phyloP scores from a whole-genome alignment of 2,888 invertebrate species.

The Scaptomyza tumidula region DNA sequence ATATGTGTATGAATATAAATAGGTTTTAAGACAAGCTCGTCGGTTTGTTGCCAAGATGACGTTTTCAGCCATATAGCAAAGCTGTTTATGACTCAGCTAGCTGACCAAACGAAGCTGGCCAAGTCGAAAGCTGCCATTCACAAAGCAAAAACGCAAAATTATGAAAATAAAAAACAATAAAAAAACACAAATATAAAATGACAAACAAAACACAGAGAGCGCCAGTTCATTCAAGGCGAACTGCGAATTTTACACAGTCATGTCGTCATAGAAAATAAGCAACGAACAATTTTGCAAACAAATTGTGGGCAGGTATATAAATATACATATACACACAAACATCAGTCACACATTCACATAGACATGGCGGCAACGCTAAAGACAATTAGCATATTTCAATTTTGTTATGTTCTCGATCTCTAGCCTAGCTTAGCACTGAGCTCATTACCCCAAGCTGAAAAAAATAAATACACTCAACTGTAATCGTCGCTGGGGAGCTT shows the following conservation, averaged over 20 bases:
- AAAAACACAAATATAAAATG: constrained; percentile 11
- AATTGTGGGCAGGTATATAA: constrained; percentile 44
- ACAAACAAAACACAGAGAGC: constrained; percentile 13
- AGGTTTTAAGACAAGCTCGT: constrained; percentile 26
- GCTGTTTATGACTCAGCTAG: constrained; percentile 51
- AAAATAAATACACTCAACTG: constrained; percentile 3
- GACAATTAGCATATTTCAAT: constrained; percentile 76
- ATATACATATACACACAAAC: background rate
- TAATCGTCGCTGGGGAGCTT: constrained; percentile 9
- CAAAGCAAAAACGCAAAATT: constrained; percentile 31
- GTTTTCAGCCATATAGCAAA: constrained; percentile 41
- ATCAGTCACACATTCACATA: background rate
- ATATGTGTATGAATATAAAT: background rate
- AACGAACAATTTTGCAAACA: constrained; percentile 18
- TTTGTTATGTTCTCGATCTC: constrained; percentile 51
- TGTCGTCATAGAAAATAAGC: constrained; percentile 59
- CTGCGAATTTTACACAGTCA: constrained; percentile 48
- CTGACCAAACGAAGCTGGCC: constrained; percentile 18
- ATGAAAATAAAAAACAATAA: constrained; percentile 2
- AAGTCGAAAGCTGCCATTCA: constrained; percentile 42
- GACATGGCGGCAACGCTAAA: constrained; percentile 25
- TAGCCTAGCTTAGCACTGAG: constrained; percentile 27
- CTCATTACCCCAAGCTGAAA: constrained; percentile 21
- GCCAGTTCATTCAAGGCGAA: constrained; percentile 56
- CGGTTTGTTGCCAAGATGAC: constrained; percentile 62